These are phyloP conservation scores for Gasteruption jaculator DNA, from an alignment of 2,888 invertebrate genomes.

Conservation along the genomic window DNA sequence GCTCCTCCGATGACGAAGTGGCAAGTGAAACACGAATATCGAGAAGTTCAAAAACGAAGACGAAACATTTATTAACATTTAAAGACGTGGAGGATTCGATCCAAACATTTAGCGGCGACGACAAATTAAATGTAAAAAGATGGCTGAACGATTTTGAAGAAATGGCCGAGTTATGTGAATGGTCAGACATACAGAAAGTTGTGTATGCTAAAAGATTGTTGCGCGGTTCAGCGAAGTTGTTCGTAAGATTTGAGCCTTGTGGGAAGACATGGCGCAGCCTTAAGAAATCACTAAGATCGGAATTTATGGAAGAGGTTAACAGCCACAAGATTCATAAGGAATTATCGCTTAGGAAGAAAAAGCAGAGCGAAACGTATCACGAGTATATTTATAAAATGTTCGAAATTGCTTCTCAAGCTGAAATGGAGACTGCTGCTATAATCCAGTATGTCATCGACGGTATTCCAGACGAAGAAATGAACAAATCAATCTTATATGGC, in stretches of 20 bases:
- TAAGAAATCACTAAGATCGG: slow-evolving; percentile 11
- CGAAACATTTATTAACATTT: slow-evolving; percentile 1
- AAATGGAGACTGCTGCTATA: slow-evolving; percentile 8
- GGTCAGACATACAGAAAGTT: slow-evolving; percentile 21
- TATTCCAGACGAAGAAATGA: slow-evolving; percentile 14
- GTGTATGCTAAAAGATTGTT: slow-evolving; percentile 20
- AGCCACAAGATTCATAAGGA: slow-evolving; percentile 9
- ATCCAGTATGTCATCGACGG: slow-evolving; percentile 19
- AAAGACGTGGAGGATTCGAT: slow-evolving; percentile 20
- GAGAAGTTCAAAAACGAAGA: neutral
- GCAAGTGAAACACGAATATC: too few relatives aligned
- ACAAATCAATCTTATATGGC: slow-evolving; percentile 20
- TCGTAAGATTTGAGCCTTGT: slow-evolving; percentile 15
- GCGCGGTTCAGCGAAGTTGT: slow-evolving; percentile 19
- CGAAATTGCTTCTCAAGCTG: slow-evolving; percentile 13
- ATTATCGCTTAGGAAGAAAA: slow-evolving; percentile 8
- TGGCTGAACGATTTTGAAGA: slow-evolving; percentile 26
- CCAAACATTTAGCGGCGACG: slow-evolving; percentile 19
- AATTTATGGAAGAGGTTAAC: slow-evolving; percentile 6
- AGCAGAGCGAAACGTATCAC: slow-evolving; percentile 9
- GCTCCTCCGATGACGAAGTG: neutral
- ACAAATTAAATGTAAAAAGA: slow-evolving; percentile 3
- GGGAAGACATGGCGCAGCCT: slow-evolving; percentile 13
- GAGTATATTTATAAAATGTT: slow-evolving; percentile 12
- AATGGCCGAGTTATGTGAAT: slow-evolving; percentile 16